phyloP scores from a whole-genome alignment of 1,140 invertebrate genomes.

The Plutomurus gul region DNA sequence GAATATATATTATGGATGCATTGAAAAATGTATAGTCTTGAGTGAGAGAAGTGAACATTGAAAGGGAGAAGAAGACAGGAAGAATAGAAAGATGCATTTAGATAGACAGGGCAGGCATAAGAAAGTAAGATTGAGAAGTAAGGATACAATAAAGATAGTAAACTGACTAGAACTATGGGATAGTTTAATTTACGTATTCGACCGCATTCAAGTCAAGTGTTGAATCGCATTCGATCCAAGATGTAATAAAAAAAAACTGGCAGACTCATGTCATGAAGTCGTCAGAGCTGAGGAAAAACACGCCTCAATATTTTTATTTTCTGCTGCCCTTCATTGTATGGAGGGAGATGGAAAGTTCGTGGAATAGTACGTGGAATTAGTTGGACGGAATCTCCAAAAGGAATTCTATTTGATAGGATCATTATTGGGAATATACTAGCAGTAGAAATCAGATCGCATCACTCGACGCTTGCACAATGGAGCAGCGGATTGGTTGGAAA shows the following conservation, averaged over 20 bases:
- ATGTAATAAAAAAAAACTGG: conserved; percentile 1
- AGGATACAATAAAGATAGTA: conserved; percentile 25
- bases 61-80: conserved; percentile 28
- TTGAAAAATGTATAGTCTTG: neutral
- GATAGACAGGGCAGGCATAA: conserved; percentile 6
- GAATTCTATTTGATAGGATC: no score
- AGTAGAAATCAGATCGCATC: no score
- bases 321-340: no score
- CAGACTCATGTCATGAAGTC: conserved; percentile 34
- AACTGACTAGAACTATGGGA: neutral
- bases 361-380: no score
- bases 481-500: no score
- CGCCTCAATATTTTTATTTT: conserved; percentile 6
- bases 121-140: conserved; percentile 25
- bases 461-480: no score
- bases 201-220: conserved; percentile 7
- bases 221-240: neutral
- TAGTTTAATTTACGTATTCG: conserved; percentile 30
- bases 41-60: neutral
- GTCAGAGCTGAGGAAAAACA: conserved; percentile 17
- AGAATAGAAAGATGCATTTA: conserved; percentile 21
- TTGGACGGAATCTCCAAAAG: no score
- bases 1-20: neutral
- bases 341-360: no score
- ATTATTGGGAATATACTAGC: no score